Percentiles rank a stretch among this genome's conserved stretches.
phyloP scores from a whole-genome alignment of 2,888 invertebrate genomes.

The Lasioglossum lativentre region DNA sequence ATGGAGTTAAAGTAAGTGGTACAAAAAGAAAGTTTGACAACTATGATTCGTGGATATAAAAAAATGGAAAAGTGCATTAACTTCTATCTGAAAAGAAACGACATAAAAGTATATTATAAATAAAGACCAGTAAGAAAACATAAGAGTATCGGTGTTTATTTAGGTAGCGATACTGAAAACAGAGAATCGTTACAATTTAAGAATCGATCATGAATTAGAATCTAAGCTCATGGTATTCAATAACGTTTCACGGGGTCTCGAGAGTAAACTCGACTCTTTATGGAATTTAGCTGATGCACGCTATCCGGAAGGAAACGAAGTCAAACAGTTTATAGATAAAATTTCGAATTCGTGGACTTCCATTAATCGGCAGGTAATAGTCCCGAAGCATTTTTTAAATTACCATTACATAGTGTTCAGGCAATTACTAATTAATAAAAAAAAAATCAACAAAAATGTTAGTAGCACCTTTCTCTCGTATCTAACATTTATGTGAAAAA shows the following conservation, averaged over 20 bases:
- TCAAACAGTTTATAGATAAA: constrained; percentile 72
- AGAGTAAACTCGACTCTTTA: constrained; percentile 74
- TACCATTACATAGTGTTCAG: not conserved
- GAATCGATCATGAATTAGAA: constrained; percentile 71
- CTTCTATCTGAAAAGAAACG: constrained; percentile 28
- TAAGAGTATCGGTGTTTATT: constrained; percentile 38
- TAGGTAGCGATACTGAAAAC: constrained; percentile 72
- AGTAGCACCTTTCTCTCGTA: not conserved
- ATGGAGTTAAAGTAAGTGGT: constrained; percentile 24
- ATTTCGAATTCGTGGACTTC: constrained; percentile 71
- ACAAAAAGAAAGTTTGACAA: constrained; percentile 20
- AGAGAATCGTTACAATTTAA: constrained; percentile 69
- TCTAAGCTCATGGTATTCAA: constrained; percentile 69
- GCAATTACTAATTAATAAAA: not conserved
- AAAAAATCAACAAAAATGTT: not conserved
- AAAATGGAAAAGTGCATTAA: constrained; percentile 40
- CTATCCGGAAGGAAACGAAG: constrained; percentile 54
- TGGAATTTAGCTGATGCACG: constrained; percentile 67
- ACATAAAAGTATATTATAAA: constrained; percentile 31
- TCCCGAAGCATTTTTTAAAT: not conserved
- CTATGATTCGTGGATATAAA: constrained; percentile 25
- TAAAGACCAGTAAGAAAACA: constrained; percentile 38
- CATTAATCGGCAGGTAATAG: constrained; percentile 72
- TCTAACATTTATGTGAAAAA: not conserved
- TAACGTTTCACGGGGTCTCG: constrained; percentile 63